Percentiles rank a stretch among this genome's conserved stretches.
Conservation (phyloP, 2,888 invertebrate genomes). For the Aethes cnicana region DNA sequence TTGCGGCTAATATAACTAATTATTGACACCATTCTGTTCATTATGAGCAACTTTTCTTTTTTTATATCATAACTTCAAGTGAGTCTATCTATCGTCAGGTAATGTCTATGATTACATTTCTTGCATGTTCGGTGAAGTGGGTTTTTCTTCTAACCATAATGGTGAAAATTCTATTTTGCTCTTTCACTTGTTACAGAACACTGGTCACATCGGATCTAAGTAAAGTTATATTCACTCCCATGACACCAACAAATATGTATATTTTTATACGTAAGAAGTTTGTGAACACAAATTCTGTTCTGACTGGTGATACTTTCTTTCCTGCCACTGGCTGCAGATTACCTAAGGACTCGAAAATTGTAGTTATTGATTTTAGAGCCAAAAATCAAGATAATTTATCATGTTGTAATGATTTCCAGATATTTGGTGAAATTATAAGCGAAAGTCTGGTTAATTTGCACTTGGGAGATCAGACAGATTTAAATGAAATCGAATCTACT, state of each 20-base stretch:
- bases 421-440: slow-evolving; percentile 64
- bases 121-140: no score
- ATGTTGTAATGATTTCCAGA: slow-evolving; percentile 68
- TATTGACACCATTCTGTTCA: no score
- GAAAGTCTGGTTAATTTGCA: slow-evolving; percentile 44
- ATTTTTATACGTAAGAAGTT: slow-evolving; percentile 71
- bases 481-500: slow-evolving; percentile 63
- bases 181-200: slow-evolving; percentile 57
- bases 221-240: slow-evolving; percentile 60
- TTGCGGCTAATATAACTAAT: no score
- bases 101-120: no score
- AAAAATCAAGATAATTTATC: slow-evolving; percentile 47
- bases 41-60: no score
- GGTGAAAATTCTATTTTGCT: neutral
- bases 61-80: no score
- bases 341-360: slow-evolving; percentile 60
- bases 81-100: no score
- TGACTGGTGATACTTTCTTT: slow-evolving; percentile 62
- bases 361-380: slow-evolving; percentile 63
- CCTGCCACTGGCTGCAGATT: slow-evolving; percentile 61
- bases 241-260: slow-evolving; percentile 75
- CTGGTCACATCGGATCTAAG: slow-evolving; percentile 73
- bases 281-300: slow-evolving; percentile 42
- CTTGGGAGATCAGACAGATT: slow-evolving; percentile 40
- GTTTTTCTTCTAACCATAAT: no score